These are phyloP conservation scores for Andrena cerasifolii DNA, from an alignment of 1,140 invertebrate species.

Conservation along the genomic window DNA sequence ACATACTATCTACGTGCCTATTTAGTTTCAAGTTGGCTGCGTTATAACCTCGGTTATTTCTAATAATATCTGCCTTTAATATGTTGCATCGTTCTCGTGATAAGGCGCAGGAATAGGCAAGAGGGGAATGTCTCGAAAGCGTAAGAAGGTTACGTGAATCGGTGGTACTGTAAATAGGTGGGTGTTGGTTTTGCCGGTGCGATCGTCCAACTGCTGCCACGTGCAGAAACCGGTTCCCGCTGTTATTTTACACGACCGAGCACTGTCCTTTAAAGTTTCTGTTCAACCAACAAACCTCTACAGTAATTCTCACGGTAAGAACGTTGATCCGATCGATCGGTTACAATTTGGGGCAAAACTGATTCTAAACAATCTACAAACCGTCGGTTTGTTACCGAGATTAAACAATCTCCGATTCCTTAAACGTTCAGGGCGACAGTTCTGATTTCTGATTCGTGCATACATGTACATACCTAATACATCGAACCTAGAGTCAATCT, in stretches of 20 bases:
- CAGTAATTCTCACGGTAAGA: not conserved
- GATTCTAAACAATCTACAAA: too few species aligned
- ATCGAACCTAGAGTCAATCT: too few species aligned
- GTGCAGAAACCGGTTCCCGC: conserved; percentile 55
- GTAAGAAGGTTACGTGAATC: conserved; percentile 30
- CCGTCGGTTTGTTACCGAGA: too few species aligned
- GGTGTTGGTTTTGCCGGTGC: conserved; percentile 2
- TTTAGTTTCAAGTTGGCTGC: too few species aligned
- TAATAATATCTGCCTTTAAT: not conserved
- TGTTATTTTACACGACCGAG: conserved; percentile 40
- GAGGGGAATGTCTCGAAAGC: not conserved
- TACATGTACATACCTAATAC: too few species aligned
- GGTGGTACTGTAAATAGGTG: not conserved
- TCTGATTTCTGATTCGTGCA: too few species aligned
- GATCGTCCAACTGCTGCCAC: conserved; percentile 31
- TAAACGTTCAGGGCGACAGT: too few species aligned
- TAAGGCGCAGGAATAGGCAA: not conserved
- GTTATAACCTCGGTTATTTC: not conserved
- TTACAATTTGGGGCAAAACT: too few species aligned
- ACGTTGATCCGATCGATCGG: not conserved
- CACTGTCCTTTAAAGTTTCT: conserved; percentile 25
- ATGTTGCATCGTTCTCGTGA: not conserved
- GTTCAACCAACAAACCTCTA: conserved; percentile 9
- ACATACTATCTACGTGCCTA: too few species aligned
- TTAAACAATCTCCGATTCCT: too few species aligned